These are phyloP conservation scores for Drosophila orena DNA, from an alignment of 1,140 invertebrate genomes.

Conservation along the genomic window DNA sequence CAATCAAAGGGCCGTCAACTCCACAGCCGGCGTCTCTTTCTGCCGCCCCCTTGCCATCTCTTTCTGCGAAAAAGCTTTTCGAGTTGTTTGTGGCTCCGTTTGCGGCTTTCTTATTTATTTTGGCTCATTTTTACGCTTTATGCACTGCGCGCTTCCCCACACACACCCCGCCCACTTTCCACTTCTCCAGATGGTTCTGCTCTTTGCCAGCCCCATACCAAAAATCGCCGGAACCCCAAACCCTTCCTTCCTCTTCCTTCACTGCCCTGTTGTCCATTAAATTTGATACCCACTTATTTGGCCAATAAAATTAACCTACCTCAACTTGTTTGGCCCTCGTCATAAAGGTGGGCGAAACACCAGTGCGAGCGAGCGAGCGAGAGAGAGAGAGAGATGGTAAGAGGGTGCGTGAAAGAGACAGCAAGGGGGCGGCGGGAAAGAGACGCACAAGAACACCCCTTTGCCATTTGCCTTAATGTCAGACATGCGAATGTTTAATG, in stretches of 20 bases:
- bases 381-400: not conserved
- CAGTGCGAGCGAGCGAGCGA: not conserved
- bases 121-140: constrained; percentile 77
- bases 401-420: not conserved
- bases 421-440: not conserved
- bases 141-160: constrained; percentile 35
- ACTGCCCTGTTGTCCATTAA: constrained; percentile 65
- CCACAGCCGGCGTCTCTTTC: constrained; percentile 5
- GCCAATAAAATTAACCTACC: constrained; percentile 84
- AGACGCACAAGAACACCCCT: not conserved
- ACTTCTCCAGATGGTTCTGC: constrained; percentile 9
- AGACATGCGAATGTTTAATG: constrained; percentile 46
- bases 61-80: constrained; percentile 1
- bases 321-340: constrained; percentile 67
- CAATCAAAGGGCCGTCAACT: constrained; percentile 66
- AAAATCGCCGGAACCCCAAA: too few relatives aligned
- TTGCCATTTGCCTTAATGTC: constrained; percentile 26
- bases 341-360: constrained; percentile 26
- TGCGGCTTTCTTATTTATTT: constrained; percentile 75
- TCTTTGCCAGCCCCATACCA: not conserved
- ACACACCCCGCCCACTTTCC: not conserved
- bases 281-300: constrained; percentile 83
- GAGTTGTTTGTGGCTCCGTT: constrained; percentile 8
- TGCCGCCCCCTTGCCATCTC: not conserved
- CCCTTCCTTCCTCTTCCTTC: constrained; percentile 22